phyloP scores from a whole-genome alignment of 2,113 vertebrate species.

The Thalassoma bifasciatum region DNA sequence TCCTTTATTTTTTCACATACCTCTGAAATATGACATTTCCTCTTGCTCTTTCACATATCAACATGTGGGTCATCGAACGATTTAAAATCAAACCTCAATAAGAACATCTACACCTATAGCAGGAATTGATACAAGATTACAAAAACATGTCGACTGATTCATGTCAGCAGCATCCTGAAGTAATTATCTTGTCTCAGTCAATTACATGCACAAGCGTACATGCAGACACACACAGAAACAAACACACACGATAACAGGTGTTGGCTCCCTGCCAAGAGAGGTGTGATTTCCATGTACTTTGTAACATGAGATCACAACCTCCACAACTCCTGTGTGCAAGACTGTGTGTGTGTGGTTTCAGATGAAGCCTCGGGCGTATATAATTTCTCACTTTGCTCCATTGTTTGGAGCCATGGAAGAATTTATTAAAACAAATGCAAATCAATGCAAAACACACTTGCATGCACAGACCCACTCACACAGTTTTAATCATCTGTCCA shows the following conservation, averaged over 20 bases:
- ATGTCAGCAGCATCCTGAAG: too few species aligned
- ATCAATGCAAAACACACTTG: constrained; percentile 8
- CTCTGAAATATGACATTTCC: not conserved
- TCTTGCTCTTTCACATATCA: not conserved
- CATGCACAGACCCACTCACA: not conserved
- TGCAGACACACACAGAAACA: not conserved
- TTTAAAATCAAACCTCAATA: not conserved
- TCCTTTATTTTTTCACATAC: not conserved
- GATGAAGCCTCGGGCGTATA: not conserved
- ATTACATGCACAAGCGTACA: not conserved
- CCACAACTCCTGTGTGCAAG: constrained; percentile 33
- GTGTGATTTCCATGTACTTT: constrained; percentile 39
- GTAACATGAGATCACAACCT: constrained; percentile 55
- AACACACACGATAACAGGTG: not conserved
- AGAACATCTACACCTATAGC: not conserved
- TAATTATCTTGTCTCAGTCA: not conserved
- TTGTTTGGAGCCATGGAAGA: constrained; percentile 1
- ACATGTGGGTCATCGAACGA: too few species aligned
- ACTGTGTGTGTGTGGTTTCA: not conserved
- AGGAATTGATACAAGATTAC: too few species aligned
- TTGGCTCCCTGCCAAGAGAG: constrained; percentile 23
- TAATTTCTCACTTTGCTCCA: constrained; percentile 13
- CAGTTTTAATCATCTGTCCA: constrained; percentile 33
- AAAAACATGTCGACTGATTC: too few species aligned
- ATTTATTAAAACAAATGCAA: constrained; percentile 44